Evolutionary conservation across 2,797 vertebrate genomes (phyloP).

Genomic region (Lagorchestes hirsutus): DNA sequence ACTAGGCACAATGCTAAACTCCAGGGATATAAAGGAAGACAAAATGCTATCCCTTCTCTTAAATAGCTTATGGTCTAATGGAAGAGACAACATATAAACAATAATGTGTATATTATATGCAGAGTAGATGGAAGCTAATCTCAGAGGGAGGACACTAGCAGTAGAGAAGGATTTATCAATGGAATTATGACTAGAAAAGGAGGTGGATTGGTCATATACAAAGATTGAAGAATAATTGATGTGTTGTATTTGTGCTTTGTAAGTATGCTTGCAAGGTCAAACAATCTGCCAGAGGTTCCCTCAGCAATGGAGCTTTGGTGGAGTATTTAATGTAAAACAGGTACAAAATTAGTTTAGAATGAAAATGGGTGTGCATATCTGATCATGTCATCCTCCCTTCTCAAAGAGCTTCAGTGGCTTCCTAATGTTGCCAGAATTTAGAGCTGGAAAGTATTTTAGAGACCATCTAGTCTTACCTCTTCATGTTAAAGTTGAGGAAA

Average conservation of each 20-base stretch:
- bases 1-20: neutral
- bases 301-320: neutral
- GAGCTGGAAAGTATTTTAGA: neutral
- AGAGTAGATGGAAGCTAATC: neutral
- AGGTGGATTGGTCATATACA: neutral
- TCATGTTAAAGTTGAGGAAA: neutral
- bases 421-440: too few species aligned
- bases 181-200: neutral
- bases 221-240: neutral
- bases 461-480: neutral
- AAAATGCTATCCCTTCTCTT: neutral
- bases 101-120: too few species aligned
- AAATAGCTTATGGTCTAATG: neutral
- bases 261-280: neutral
- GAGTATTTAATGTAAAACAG: neutral
- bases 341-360: neutral
- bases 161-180: neutral
- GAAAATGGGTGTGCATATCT: neutral
- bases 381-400: neutral
- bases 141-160: neutral
- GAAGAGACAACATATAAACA: neutral
- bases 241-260: neutral
- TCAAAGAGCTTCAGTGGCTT: neutral
- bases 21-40: neutral
- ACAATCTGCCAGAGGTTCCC: neutral